Evolutionary conservation across 2,888 invertebrate genomes (phyloP).

Genomic region (Heteropelma amictum): DNA sequence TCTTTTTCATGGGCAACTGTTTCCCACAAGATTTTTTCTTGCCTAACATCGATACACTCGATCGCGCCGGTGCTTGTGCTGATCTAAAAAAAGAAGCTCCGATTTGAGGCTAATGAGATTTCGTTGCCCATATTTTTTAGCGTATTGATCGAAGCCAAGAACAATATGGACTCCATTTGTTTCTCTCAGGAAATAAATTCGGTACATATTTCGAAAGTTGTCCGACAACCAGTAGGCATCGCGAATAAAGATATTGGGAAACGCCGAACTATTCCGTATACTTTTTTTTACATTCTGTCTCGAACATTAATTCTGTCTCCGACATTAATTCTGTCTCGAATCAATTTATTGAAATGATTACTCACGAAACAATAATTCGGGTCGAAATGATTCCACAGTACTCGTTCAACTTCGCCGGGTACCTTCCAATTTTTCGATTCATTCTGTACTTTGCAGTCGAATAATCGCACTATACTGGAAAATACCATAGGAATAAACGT

Average conservation of each 20-base stretch:
- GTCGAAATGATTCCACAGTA: constrained; percentile 90
- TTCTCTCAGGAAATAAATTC: no score
- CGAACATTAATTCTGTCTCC: no score
- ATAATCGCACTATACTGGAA: constrained; percentile 84
- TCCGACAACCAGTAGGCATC: no score
- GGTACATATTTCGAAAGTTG: no score
- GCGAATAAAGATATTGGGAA: no score
- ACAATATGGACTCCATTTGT: no score
- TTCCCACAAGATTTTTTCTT: constrained; percentile 82
- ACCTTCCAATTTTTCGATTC: constrained; percentile 85
- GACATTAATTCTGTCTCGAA: no score
- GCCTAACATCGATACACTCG: constrained; percentile 80
- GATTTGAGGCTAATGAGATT: no score
- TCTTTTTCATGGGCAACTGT: constrained; percentile 90
- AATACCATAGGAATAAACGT: constrained; percentile 21
- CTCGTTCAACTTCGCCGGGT: constrained; percentile 88
- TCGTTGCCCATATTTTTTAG: no score
- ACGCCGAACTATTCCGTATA: no score
- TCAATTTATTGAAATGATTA: constrained; percentile 55
- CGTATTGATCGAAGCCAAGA: no score
- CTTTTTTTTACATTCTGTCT: no score
- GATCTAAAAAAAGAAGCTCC: constrained; percentile 76
- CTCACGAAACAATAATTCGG: constrained; percentile 88
- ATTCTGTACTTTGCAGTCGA: constrained; percentile 86
- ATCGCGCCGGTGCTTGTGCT: constrained; percentile 80